Evolutionary conservation across 2,797 vertebrate species (phyloP).

Genomic region (Gadopsis bispinosus): DNA sequence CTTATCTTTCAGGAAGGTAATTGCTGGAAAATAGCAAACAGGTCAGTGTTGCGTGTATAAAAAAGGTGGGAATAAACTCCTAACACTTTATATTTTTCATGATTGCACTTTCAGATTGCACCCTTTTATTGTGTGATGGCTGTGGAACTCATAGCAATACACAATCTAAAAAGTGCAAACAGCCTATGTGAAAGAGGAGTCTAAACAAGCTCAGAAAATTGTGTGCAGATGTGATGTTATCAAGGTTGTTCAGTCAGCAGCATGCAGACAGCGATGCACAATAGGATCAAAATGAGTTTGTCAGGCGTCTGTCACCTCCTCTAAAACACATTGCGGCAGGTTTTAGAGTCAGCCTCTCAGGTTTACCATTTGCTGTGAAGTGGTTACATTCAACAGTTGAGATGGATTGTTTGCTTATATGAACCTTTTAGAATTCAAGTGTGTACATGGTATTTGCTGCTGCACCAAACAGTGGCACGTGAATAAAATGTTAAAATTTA

Average conservation of each 20-base stretch:
- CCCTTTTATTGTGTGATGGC: not conserved
- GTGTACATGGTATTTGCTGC: not conserved
- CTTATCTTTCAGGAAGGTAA: not conserved
- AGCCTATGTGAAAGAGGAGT: not conserved
- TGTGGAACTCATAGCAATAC: too few species aligned
- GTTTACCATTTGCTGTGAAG: constrained; percentile 6
- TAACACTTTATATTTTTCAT: not conserved
- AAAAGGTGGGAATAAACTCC: not conserved
- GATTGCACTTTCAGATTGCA: not conserved
- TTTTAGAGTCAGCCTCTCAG: not conserved
- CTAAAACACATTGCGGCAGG: not conserved
- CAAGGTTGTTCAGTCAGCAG: constrained; percentile 5
- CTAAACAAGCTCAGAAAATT: not conserved
- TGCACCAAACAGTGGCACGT: not conserved
- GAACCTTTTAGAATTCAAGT: not conserved
- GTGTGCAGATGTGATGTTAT: not conserved
- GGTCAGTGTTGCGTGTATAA: not conserved
- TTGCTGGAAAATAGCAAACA: constrained; percentile 15
- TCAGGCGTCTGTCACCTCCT: not conserved
- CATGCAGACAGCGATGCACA: not conserved
- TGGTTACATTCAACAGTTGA: not conserved
- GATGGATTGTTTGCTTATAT: not conserved
- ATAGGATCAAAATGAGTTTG: constrained; percentile 3
- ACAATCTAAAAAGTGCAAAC: constrained; percentile 1
- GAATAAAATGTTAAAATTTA: constrained; percentile 1